Conservation (phyloP, 2,888 invertebrate species). For the Synergus japonicus region DNA sequence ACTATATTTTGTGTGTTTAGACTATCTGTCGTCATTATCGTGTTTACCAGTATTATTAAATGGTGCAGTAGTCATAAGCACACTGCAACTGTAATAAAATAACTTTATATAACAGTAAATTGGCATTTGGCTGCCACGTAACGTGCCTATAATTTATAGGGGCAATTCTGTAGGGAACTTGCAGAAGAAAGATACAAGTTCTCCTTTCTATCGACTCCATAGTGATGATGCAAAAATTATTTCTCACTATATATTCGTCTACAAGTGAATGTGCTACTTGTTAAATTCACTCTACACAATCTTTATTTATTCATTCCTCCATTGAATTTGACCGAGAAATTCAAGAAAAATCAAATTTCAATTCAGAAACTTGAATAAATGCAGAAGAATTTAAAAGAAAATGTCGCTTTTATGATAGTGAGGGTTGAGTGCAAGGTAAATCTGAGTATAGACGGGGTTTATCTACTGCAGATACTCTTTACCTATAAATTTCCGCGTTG, state of each 20-base stretch:
- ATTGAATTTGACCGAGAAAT: no score
- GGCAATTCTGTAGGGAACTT: constrained; percentile 12
- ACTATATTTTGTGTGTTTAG: constrained; percentile 9
- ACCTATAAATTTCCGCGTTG: constrained; percentile 24
- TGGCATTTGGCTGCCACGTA: constrained; percentile 32
- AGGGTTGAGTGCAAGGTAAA: not conserved
- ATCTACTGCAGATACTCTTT: constrained; percentile 10
- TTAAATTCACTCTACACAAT: not conserved
- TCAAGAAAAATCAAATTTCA: not conserved
- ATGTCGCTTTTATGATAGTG: not conserved
- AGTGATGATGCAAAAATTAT: constrained; percentile 33
- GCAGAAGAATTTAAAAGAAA: no score
- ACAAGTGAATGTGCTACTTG: constrained; percentile 4
- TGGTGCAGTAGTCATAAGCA: constrained; percentile 13
- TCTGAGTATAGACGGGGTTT: constrained; percentile 9
- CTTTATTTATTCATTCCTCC: not conserved
- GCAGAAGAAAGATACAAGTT: constrained; percentile 32
- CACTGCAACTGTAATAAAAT: constrained; percentile 19
- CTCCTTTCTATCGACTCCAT: constrained; percentile 37
- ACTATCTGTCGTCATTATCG: constrained; percentile 6
- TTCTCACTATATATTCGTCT: not conserved
- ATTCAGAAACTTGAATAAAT: no score
- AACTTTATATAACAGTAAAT: constrained; percentile 39
- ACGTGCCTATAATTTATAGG: constrained; percentile 30
- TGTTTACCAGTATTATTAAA: constrained; percentile 15